Conservation (phyloP, 2,797 vertebrate species). For the Urosaurus nigricauda region DNA sequence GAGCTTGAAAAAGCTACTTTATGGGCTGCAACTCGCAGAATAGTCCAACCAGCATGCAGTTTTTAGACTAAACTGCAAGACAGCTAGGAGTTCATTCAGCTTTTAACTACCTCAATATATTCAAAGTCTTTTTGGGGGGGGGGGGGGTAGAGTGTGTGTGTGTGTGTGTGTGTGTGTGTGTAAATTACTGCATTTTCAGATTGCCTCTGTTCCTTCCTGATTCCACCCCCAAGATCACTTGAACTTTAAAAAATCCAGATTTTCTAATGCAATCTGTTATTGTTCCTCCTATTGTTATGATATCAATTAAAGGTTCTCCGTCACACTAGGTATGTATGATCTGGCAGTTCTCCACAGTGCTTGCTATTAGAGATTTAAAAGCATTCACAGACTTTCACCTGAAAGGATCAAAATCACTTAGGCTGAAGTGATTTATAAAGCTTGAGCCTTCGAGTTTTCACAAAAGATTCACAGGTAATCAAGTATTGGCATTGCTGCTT, state of each 20-base stretch:
- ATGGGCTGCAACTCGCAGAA: not conserved
- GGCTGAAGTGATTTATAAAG: not conserved
- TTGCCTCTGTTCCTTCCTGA: not conserved
- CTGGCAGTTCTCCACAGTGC: not conserved
- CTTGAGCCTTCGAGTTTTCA: not conserved
- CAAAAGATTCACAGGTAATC: not conserved
- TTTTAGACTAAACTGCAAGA: no score
- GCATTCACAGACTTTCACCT: not conserved
- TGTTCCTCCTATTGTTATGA: no score
- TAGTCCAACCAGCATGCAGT: no score
- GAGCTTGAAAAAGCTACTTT: not conserved
- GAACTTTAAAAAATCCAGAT: not conserved
- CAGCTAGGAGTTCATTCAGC: not conserved
- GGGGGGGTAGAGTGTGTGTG: no score
- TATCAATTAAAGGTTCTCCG: not conserved
- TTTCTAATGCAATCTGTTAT: not conserved
- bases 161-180: no score
- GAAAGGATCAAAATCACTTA: not conserved
- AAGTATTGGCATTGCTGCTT: not conserved
- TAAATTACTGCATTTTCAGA: not conserved
- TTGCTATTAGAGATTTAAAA: not conserved
- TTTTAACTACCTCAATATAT: not conserved
- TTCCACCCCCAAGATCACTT: not conserved
- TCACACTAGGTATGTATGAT: not conserved
- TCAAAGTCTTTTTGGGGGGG: no score